These are phyloP conservation scores for Bovichtus diacanthus DNA, from an alignment of 2,797 vertebrate species.

Conservation along the genomic window DNA sequence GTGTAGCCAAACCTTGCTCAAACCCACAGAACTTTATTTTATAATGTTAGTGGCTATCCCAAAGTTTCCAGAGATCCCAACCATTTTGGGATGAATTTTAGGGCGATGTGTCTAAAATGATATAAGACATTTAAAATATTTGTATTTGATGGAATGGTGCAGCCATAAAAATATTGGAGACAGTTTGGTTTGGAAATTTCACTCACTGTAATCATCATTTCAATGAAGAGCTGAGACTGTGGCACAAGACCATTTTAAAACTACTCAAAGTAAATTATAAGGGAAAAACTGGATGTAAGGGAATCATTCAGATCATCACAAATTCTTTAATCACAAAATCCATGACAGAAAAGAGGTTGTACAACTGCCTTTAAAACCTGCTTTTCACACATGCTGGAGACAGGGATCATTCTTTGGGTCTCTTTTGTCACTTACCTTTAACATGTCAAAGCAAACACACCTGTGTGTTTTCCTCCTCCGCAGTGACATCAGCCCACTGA, in stretches of 20 bases:
- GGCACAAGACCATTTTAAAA: background rate
- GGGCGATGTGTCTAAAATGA: background rate
- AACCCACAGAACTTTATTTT: too few relatives aligned
- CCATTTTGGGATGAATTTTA: background rate
- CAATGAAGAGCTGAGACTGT: background rate
- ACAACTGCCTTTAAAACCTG: background rate
- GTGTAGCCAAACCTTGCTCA: background rate
- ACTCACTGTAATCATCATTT: background rate
- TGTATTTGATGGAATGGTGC: background rate
- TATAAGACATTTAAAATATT: background rate
- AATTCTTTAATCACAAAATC: background rate
- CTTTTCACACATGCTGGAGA: constrained; percentile 24
- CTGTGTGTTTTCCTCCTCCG: constrained; percentile 28
- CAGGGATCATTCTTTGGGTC: constrained; percentile 28
- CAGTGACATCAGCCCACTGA: constrained; percentile 7
- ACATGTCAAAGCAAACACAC: constrained; percentile 62
- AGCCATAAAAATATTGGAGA: background rate
- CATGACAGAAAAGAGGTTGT: background rate
- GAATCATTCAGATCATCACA: background rate
- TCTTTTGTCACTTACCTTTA: constrained; percentile 29
- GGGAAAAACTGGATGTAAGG: background rate
- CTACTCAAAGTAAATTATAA: background rate
- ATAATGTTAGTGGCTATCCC: background rate
- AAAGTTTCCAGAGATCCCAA: background rate
- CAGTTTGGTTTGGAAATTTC: background rate